Conservation (phyloP, 2,888 invertebrate genomes). For the Caenorhabditis angaria region DNA sequence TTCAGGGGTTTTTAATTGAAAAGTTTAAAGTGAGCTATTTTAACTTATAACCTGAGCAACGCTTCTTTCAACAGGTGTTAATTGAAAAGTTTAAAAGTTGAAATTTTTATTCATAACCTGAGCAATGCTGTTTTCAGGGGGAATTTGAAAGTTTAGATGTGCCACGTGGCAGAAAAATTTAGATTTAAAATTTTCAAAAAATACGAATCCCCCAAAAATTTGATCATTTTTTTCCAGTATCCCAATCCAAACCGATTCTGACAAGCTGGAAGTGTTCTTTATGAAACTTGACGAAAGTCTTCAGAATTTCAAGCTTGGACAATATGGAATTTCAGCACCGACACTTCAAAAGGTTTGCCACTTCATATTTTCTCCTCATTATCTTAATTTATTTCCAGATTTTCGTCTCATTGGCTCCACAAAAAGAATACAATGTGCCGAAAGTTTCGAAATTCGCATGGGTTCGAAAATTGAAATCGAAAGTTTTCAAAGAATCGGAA, state of each 20-base stretch:
- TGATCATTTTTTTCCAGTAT: conserved; percentile 29
- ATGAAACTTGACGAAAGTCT: conserved; percentile 50
- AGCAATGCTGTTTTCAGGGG: too few relatives aligned
- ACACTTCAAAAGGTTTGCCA: conserved; percentile 60
- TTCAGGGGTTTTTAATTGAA: too few relatives aligned
- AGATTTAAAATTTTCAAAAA: neutral
- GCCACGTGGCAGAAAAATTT: too few relatives aligned
- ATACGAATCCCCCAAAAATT: neutral
- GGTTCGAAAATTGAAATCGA: conserved; percentile 8
- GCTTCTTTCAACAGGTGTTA: too few relatives aligned
- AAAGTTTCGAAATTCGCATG: conserved; percentile 26
- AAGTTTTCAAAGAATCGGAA: neutral
- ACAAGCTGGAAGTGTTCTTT: conserved; percentile 56
- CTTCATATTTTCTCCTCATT: neutral
- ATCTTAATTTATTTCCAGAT: conserved; percentile 41
- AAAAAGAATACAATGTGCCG: conserved; percentile 54
- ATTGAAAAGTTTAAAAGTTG: too few relatives aligned
- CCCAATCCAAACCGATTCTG: conserved; percentile 54
- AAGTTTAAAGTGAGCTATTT: neutral
- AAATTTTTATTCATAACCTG: too few relatives aligned
- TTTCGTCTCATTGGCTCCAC: conserved; percentile 60
- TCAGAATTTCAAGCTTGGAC: conserved; percentile 39
- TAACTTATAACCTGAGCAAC: too few relatives aligned
- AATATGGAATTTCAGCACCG: conserved; percentile 66
- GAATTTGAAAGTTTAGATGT: too few relatives aligned